Conservation (phyloP, 2,797 vertebrate species). For the Sebastes goodei region DNA sequence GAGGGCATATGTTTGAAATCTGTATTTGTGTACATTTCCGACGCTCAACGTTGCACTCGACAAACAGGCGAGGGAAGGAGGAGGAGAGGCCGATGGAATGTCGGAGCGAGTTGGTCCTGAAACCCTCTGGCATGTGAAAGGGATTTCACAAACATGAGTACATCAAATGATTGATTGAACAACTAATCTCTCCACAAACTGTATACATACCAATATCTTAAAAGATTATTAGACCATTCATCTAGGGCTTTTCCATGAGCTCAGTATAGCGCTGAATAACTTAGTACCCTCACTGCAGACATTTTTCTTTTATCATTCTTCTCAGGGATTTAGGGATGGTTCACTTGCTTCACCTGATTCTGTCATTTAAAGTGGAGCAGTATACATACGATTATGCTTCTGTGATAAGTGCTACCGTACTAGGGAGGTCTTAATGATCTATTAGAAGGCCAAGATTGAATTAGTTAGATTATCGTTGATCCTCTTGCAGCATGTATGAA, state of each 20-base stretch:
- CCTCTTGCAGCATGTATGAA: not conserved
- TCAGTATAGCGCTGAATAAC: slow-evolving; percentile 53
- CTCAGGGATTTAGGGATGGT: not conserved
- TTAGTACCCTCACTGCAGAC: slow-evolving; percentile 27
- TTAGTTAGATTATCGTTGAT: not conserved
- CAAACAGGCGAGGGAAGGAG: slow-evolving; percentile 39
- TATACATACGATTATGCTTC: not conserved
- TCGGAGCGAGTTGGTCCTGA: slow-evolving; percentile 51
- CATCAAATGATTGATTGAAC: slow-evolving; percentile 72
- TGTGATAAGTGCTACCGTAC: not conserved
- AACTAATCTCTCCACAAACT: slow-evolving; percentile 74
- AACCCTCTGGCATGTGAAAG: slow-evolving; percentile 72
- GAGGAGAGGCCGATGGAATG: slow-evolving; percentile 63
- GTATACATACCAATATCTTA: slow-evolving; percentile 73
- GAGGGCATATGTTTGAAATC: slow-evolving; percentile 20
- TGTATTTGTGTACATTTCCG: slow-evolving; percentile 23
- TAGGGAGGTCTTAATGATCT: not conserved
- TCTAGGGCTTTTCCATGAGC: slow-evolving; percentile 63
- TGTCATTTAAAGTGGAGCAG: not conserved
- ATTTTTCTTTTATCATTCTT: not conserved
- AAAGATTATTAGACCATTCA: slow-evolving; percentile 66
- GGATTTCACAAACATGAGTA: slow-evolving; percentile 73
- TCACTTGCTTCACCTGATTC: slow-evolving; percentile 1
- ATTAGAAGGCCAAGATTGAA: not conserved
- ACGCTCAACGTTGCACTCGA: not conserved